Percentiles rank a stretch among this genome's conserved stretches.
Conservation (phyloP, 2,888 invertebrate species). For the Mesorhabditis sp. region DNA sequence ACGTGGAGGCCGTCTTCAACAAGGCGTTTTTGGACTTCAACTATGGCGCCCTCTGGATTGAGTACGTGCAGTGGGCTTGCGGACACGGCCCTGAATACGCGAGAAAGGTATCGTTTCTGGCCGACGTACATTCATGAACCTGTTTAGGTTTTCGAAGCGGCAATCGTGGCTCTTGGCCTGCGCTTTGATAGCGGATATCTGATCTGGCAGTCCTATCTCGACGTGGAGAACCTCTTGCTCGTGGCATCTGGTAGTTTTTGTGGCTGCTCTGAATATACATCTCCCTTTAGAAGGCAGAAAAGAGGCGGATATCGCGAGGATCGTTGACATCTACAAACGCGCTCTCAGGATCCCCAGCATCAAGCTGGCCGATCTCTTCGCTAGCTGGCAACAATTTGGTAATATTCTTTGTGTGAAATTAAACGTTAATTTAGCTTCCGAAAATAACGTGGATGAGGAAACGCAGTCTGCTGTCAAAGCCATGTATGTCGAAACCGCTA, state of each 20-base stretch:
- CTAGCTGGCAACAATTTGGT: background rate
- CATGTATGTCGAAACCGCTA: background rate
- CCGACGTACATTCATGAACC: no score
- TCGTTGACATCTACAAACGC: slow-evolving; percentile 15
- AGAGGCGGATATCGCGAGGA: background rate
- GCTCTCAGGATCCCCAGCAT: slow-evolving; percentile 20
- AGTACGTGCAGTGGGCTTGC: slow-evolving; percentile 10
- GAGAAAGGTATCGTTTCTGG: background rate
- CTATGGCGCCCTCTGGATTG: slow-evolving; percentile 19
- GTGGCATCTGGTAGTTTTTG: background rate
- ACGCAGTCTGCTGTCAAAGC: background rate
- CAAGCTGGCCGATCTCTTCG: slow-evolving; percentile 16
- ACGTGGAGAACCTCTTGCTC: slow-evolving; percentile 8
- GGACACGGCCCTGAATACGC: background rate
- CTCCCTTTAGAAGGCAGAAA: no score
- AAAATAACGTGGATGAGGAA: background rate
- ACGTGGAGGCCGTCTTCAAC: slow-evolving; percentile 20
- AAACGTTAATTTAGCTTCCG: background rate
- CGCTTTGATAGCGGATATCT: slow-evolving; percentile 10
- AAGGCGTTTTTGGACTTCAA: slow-evolving; percentile 20
- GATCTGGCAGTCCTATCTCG: slow-evolving; percentile 11
- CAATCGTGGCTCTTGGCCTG: slow-evolving; percentile 1
- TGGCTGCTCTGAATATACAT: no score
- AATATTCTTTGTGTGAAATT: background rate
- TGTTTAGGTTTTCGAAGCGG: background rate